A percentile compares a stretch with the other conserved stretches of the same genome.
Evolutionary conservation across 2,113 vertebrate species (phyloP).

Genomic region (Xenus cinereus): DNA sequence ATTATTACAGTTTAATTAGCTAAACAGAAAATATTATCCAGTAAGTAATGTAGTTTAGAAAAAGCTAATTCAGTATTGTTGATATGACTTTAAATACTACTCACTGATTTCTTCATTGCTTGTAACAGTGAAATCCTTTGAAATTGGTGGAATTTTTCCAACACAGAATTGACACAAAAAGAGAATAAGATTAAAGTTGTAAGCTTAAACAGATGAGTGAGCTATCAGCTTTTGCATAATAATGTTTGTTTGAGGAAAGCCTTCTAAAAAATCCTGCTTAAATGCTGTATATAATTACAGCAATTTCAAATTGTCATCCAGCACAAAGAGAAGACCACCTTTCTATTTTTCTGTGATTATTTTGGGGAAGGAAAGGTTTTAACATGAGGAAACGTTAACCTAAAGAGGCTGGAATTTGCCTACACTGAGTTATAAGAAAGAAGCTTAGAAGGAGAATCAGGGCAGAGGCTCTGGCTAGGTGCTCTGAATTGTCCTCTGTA

Average conservation of each 20-base stretch:
- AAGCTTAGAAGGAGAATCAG: not conserved
- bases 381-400: not conserved
- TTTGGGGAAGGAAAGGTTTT: not conserved
- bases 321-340: not conserved
- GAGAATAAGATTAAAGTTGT: constrained; percentile 14
- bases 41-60: not conserved
- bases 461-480: not conserved
- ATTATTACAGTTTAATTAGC: not conserved
- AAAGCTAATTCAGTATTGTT: not conserved
- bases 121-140: not conserved
- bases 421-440: not conserved
- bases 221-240: constrained; percentile 38
- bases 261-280: not conserved
- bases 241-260: constrained; percentile 28
- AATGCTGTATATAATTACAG: not conserved
- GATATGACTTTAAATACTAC: not conserved
- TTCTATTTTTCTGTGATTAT: constrained; percentile 21
- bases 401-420: not conserved
- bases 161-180: not conserved
- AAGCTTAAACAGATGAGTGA: constrained; percentile 24
- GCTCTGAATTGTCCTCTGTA: not conserved
- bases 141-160: constrained; percentile 18
- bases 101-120: not conserved
- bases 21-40: not conserved
- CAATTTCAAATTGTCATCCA: not conserved